Evolutionary conservation across 2,797 vertebrate species (phyloP), one percentile per base, ranked within the genome.

Genomic region (Vespertilio murinus): DNA sequence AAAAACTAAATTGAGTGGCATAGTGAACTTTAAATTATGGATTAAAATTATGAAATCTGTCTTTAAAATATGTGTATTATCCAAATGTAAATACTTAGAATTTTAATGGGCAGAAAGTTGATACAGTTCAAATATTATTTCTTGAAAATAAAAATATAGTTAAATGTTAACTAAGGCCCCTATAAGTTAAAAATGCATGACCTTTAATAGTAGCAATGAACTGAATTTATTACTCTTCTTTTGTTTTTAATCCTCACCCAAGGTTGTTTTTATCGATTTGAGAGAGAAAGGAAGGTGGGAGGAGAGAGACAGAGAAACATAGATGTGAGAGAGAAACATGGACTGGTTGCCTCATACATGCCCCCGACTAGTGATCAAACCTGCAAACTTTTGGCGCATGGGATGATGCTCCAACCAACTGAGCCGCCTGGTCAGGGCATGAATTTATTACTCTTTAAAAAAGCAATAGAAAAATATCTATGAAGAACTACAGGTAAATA

Each of bases 211-310:
- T 82, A 56, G 16, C 28, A 83, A 56, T 65, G 69, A 89, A 45
- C 33, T 95, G 10, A 93, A 65, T 73, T 80, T 90, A 65, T 75
- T 86, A 52, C 17, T 85, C 17, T 93, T 85, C 12, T 93, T 93
- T 47, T 23, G 85, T 47, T 23, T 65, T 33, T 65, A 33, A 65
- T 33, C 64, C n/a, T 20, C n/a, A 65, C n/a, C 16, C n/a, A 33
- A 33, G 17, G 64, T 33, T 65, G 33, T 65, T 65, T 65, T 33
- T 65, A 33, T 33, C 33, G 16, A 65, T 33, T 65, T 65, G n/a
- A 33, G 16, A 65, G n/a, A 65, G n/a, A 65, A 33, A 65, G 17
- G 4, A 65, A 33, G 25, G 25, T 13, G 25, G 56, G 56, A 25
- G 28, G 23, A 59, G 12, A 61, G 56, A 61, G 56, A 59, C 25